Conservation (phyloP, 2,888 invertebrate species). For the Andrena chrysosceles region DNA sequence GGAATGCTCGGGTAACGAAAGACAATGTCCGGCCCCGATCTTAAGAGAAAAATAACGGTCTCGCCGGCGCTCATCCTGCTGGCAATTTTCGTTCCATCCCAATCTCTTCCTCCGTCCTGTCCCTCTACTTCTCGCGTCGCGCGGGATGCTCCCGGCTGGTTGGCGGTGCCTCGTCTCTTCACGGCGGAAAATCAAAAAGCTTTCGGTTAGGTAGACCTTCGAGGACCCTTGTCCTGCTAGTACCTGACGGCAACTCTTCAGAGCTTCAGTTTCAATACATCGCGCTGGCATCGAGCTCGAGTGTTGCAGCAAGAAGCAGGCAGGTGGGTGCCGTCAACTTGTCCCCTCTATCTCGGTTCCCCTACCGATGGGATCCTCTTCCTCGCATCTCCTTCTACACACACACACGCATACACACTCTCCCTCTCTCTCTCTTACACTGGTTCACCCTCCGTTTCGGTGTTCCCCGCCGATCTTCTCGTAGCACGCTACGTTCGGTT, state of each 20-base stretch:
- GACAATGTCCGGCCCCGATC: conserved; percentile 40
- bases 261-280: conserved; percentile 68
- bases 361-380: conserved; percentile 8
- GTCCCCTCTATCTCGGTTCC: conserved; percentile 57
- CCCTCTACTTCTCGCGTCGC: conserved; percentile 7
- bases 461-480: conserved; percentile 53
- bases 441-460: too few species aligned
- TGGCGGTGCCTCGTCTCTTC: conserved; percentile 29
- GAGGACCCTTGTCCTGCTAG: conserved; percentile 71
- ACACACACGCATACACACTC: too few species aligned
- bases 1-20: conserved; percentile 47
- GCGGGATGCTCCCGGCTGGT: conserved; percentile 22
- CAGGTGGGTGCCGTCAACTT: conserved; percentile 66
- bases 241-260: conserved; percentile 68
- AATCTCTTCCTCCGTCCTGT: neutral
- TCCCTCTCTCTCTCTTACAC: too few species aligned
- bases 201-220: conserved; percentile 69
- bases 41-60: conserved; percentile 47
- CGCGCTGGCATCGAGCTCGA: conserved; percentile 68
- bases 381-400: conserved; percentile 23
- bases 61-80: conserved; percentile 17
- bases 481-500: conserved; percentile 68
- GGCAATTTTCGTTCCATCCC: conserved; percentile 31
- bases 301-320: conserved; percentile 66
- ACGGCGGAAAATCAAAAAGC: conserved; percentile 65